Evolutionary conservation across 2,888 invertebrate species (phyloP).

Genomic region (Ectropis crepuscularia): DNA sequence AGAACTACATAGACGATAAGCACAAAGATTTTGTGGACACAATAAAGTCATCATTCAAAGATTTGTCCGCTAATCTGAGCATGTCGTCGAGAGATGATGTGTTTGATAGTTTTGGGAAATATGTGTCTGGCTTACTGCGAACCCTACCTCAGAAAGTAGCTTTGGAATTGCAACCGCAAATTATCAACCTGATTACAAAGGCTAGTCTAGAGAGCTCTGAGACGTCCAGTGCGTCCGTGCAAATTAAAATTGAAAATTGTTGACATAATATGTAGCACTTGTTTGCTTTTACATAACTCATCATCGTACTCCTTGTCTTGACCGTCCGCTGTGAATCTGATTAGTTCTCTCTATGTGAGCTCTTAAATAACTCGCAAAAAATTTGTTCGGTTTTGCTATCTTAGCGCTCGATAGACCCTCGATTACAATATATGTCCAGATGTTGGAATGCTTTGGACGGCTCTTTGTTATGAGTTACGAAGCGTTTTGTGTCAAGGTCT

Average conservation of each 20-base stretch:
- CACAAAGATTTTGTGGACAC: background rate
- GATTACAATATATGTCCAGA: too few relatives aligned
- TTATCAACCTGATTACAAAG: slow-evolving; percentile 42
- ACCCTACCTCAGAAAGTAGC: slow-evolving; percentile 51
- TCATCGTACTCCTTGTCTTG: too few relatives aligned
- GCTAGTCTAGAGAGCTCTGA: slow-evolving; percentile 1
- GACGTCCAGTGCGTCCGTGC: background rate
- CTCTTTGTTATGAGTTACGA: too few relatives aligned
- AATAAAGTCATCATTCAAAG: background rate
- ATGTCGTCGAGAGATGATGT: slow-evolving; percentile 40
- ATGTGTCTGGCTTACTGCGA: slow-evolving; percentile 56
- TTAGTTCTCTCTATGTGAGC: too few relatives aligned
- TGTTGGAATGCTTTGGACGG: too few relatives aligned
- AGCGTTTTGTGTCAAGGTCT: too few relatives aligned
- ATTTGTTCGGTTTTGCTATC: too few relatives aligned
- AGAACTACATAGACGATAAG: background rate
- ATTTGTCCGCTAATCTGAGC: background rate
- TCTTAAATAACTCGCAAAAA: too few relatives aligned
- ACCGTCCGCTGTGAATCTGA: too few relatives aligned
- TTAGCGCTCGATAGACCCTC: too few relatives aligned
- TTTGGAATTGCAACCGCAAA: slow-evolving; percentile 53
- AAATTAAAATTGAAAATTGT: background rate
- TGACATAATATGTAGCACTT: background rate
- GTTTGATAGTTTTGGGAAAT: slow-evolving; percentile 58
- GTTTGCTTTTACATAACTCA: too few relatives aligned